A percentile compares a stretch with the other conserved stretches of the same genome.
phyloP scores from a whole-genome alignment of 2,888 invertebrate species.

The Hydrotaea cyrtoneurina region DNA sequence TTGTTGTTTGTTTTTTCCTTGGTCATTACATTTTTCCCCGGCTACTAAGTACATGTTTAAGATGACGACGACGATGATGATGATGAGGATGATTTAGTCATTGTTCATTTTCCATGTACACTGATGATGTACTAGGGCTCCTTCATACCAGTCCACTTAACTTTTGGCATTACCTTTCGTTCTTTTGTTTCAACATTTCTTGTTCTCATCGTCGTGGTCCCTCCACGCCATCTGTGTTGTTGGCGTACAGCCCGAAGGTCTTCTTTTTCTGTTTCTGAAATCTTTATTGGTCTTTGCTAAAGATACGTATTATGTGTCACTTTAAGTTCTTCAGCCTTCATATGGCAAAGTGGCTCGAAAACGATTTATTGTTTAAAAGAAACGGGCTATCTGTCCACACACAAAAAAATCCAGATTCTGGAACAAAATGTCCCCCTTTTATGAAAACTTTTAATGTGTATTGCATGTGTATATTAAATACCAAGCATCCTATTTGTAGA shows the following conservation, averaged over 20 bases:
- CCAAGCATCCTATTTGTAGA: too few species aligned
- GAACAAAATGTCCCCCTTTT: too few species aligned
- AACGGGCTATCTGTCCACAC: too few species aligned
- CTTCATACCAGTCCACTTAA: not conserved
- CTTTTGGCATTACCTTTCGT: slow-evolving; percentile 23
- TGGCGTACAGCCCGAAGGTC: not conserved
- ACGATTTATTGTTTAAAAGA: too few species aligned
- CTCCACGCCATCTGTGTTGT: not conserved
- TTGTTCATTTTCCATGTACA: slow-evolving; percentile 4
- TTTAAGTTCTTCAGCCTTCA: slow-evolving; percentile 18
- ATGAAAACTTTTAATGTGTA: too few species aligned
- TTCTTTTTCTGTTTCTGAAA: not conserved
- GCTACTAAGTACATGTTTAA: not conserved
- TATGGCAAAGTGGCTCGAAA: not conserved
- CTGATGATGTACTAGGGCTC: not conserved
- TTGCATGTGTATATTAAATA: too few species aligned
- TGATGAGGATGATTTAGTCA: not conserved
- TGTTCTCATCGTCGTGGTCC: not conserved
- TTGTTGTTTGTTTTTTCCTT: not conserved
- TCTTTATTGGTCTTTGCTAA: slow-evolving; percentile 7
- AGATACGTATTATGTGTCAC: slow-evolving; percentile 27
- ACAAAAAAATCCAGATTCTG: too few species aligned
- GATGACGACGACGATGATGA: slow-evolving; percentile 10
- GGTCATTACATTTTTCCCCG: not conserved
- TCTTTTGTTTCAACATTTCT: slow-evolving; percentile 9